A percentile compares a stretch with the other conserved stretches of the same genome.
Conservation (phyloP, 2,797 vertebrate species). For the Acomys russatus region DNA sequence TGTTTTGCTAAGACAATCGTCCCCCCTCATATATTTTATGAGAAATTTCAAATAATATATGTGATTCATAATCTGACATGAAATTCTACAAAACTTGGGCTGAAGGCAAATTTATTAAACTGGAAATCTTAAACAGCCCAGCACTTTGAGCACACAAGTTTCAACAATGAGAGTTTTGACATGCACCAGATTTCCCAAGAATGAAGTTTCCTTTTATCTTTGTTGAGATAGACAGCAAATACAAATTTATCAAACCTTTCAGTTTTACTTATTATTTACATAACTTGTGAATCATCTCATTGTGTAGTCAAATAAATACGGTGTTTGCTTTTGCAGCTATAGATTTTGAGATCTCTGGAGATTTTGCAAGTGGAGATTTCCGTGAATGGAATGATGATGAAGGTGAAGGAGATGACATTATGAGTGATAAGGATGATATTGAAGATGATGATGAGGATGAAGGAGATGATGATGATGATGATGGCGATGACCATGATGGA, state of each 20-base stretch:
- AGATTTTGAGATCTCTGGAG: conserved; percentile 95
- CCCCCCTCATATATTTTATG: neutral
- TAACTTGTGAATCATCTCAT: neutral
- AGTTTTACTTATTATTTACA: neutral
- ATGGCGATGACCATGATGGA: conserved; percentile 90
- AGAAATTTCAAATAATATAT: neutral
- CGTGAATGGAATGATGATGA: conserved; percentile 94
- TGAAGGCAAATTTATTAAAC: neutral
- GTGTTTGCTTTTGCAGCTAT: conserved; percentile 87
- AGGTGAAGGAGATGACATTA: conserved; percentile 91
- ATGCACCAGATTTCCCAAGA: too few relatives aligned
- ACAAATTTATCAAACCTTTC: neutral
- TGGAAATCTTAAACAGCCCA: neutral
- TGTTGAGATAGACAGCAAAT: neutral
- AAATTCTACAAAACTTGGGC: neutral
- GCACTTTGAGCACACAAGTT: neutral
- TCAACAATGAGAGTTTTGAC: neutral
- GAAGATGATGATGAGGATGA: conserved; percentile 92
- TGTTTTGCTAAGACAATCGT: neutral
- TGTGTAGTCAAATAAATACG: conserved; percentile 12
- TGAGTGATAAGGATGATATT: conserved; percentile 93
- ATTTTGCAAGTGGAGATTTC: conserved; percentile 96
- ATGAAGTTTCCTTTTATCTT: neutral
- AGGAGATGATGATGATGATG: conserved; percentile 94
- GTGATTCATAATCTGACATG: neutral